phyloP scores from a whole-genome alignment of 2,113 vertebrate species.

The Zosterops borbonicus region DNA sequence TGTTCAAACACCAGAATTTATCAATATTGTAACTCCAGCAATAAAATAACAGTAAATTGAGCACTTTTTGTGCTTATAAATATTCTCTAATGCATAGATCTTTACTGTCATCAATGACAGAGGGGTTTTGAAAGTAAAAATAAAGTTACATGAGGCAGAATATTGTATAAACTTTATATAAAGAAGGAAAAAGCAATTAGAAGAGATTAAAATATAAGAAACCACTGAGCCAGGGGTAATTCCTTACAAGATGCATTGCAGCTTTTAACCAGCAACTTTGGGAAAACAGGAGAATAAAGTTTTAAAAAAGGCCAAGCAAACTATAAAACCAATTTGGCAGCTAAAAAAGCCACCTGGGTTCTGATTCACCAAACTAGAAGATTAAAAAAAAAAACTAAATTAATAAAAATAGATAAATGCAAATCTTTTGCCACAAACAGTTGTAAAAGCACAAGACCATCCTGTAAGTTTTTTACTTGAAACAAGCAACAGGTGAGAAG shows the following conservation, averaged over 20 bases:
- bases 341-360: not conserved
- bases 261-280: not conserved
- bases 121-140: not conserved
- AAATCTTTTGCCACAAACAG: not conserved
- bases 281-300: not conserved
- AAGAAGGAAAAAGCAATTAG: not conserved
- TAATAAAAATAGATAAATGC: not conserved
- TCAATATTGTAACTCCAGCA: not conserved
- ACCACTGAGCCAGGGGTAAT: not conserved
- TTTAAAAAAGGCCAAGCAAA: not conserved
- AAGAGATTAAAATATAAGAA: not conserved
- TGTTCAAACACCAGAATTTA: fast-evolving
- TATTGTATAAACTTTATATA: not conserved
- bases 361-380: not conserved
- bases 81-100: fast-evolving
- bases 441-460: not conserved
- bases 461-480: not conserved
- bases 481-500: not conserved
- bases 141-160: not conserved
- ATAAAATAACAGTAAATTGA: not conserved
- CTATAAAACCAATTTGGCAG: not conserved
- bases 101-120: fast-evolving
- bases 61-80: not conserved
- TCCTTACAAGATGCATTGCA: not conserved
- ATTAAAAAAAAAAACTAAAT: not conserved